phyloP scores from a whole-genome alignment of 2,888 invertebrate species.

The Nesidiocoris tenuis region DNA sequence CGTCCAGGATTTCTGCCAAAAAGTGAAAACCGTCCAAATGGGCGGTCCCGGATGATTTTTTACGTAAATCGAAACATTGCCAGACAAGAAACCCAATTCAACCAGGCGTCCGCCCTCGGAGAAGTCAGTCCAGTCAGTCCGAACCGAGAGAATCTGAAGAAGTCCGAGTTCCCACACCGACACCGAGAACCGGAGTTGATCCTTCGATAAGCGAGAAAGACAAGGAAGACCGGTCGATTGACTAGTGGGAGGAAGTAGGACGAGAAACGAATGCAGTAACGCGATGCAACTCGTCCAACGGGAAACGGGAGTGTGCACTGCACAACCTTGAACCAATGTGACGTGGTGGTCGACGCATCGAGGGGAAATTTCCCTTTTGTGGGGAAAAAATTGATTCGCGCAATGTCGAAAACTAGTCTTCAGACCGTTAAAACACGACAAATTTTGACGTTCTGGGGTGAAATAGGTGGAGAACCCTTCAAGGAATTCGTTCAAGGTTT shows the following conservation, averaged over 20 bases:
- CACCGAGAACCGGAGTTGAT: not conserved
- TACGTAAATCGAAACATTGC: not conserved
- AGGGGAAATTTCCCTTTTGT: too few species aligned
- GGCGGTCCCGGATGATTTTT: not conserved
- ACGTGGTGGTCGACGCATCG: too few species aligned
- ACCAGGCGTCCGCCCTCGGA: not conserved
- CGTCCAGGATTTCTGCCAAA: too few species aligned
- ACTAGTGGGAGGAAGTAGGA: not conserved
- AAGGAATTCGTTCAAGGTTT: too few species aligned
- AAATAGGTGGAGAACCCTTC: too few species aligned
- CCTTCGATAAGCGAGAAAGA: not conserved
- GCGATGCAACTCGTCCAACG: too few species aligned
- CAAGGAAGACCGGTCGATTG: not conserved
- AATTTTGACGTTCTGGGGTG: too few species aligned
- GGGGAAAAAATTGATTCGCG: too few species aligned
- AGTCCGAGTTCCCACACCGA: not conserved
- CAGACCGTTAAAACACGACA: too few species aligned
- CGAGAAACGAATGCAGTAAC: not conserved
- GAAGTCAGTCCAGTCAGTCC: not conserved
- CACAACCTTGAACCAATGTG: too few species aligned
- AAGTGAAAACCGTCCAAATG: not conserved
- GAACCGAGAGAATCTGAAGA: not conserved
- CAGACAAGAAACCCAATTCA: not conserved
- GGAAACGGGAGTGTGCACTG: too few species aligned
- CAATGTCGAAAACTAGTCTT: too few species aligned